Evolutionary conservation across 2,797 vertebrate genomes (phyloP), one percentile per base, ranked within the genome.

Genomic region (Prunella strophiata): DNA sequence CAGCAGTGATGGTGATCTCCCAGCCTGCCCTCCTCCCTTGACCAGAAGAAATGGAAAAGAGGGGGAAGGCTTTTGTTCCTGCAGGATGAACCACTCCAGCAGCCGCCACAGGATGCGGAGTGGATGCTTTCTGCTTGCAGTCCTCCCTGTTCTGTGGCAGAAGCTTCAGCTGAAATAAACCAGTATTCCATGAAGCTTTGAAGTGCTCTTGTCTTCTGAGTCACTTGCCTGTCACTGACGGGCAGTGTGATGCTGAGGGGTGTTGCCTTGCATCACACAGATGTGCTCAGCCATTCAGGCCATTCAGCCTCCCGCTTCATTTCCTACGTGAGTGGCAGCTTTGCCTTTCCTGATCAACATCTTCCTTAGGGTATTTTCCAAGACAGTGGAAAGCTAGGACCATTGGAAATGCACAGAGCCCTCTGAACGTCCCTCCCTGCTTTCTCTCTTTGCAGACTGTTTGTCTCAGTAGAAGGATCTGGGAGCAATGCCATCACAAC

Each of bases 121-220:
- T 0, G n/a, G 75, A 79, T 87, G 81, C 81, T 63, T 80, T 94
- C 72, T 83, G 47, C 59, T 88, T 81, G 45, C 18, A 3, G n/a
- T 91, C 54, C 51, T 83, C 65, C 30, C 30, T 15, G 4, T 34
- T 58, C 32, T 0, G 0, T 58, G 7, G 3, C 66, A 85, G 74
- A 62, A 85, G 58, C 50, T 89, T 91, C 71, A 74, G 74, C 43
- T 93, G 91, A 95, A 89, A 83, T 48, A 94, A 93, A 89, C 63
- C 21, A 27, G 5, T 62, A 9, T 43, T 91, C 71, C 48, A 16
- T 3, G 6, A 57, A 55, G 47, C 80, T 91, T 77, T 94, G 92
- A 93, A 93, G 83, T 50, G 52, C 7, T 2, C 23, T 86, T 9
- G 4, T 82, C 76, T 84, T 84, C 67, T 62, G 81, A 94, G 84